Conservation (phyloP, 2,888 invertebrate genomes). For the Neoscelio sp. region DNA sequence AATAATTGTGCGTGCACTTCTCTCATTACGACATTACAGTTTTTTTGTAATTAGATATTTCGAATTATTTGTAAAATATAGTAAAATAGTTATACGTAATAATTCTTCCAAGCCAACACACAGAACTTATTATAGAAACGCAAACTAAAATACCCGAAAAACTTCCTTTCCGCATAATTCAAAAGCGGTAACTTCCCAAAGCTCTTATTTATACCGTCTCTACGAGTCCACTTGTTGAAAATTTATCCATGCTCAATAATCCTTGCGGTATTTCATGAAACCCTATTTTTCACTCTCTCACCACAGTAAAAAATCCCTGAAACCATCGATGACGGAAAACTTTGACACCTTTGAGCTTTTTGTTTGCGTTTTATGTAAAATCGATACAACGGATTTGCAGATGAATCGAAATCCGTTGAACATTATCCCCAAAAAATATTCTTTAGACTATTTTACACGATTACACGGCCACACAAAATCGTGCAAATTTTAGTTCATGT, state of each 20-base stretch:
- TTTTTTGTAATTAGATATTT: too few species aligned
- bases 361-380: conserved; percentile 48
- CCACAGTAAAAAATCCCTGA: conserved; percentile 42
- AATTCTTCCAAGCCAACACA: background rate
- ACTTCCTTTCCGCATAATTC: conserved; percentile 4
- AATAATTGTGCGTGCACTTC: too few species aligned
- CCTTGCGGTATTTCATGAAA: conserved; percentile 53
- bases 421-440: conserved; percentile 22
- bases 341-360: conserved; percentile 54
- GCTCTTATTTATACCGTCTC: conserved; percentile 52
- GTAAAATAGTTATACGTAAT: too few species aligned
- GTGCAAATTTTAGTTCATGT: too few species aligned
- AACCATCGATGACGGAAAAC: conserved; percentile 48
- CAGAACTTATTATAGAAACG: background rate
- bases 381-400: conserved; percentile 57
- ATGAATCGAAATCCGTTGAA: conserved; percentile 37
- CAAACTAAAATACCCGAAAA: conserved; percentile 1
- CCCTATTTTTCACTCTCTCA: conserved; percentile 56
- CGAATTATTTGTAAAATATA: too few species aligned
- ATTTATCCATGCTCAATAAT: conserved; percentile 57
- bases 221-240: conserved; percentile 56
- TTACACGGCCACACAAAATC: too few species aligned
- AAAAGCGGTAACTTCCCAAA: conserved; percentile 31
- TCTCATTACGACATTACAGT: too few species aligned
- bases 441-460: too few species aligned